These are phyloP conservation scores for Amiota mariae DNA, from an alignment of 2,888 invertebrate species.

Conservation along the genomic window DNA sequence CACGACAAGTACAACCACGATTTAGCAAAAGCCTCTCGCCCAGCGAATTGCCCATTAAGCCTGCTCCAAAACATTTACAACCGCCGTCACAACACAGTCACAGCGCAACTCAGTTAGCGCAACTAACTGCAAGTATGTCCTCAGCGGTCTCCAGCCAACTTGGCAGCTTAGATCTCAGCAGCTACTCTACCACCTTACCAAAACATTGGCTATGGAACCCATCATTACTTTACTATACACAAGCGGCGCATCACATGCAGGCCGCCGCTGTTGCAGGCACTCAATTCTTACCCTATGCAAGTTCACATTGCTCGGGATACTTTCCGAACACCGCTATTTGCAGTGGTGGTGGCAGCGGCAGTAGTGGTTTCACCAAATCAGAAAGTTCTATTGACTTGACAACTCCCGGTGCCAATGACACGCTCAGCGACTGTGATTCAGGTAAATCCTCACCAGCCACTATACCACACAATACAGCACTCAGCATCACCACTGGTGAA, in stretches of 20 bases:
- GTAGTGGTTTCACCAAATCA: conserved; percentile 66
- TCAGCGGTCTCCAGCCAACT: conserved; percentile 53
- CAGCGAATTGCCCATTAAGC: conserved; percentile 63
- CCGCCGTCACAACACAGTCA: conserved; percentile 35
- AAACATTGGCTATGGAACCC: conserved; percentile 74
- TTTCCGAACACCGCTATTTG: conserved; percentile 41
- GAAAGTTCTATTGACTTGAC: conserved; percentile 72
- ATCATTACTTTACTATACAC: conserved; percentile 71
- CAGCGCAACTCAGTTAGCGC: conserved; percentile 36
- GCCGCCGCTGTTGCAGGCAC: conserved; percentile 50
- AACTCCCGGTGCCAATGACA: conserved; percentile 62
- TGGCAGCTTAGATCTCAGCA: conserved; percentile 67
- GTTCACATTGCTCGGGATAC: conserved; percentile 54
- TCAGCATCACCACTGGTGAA: conserved; percentile 50
- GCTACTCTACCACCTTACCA: conserved; percentile 65
- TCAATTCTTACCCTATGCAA: conserved; percentile 59
- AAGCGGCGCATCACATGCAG: conserved; percentile 58
- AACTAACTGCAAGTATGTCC: conserved; percentile 45
- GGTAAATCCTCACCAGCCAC: conserved; percentile 73
- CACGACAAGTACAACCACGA: conserved; percentile 37
- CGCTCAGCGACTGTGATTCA: conserved; percentile 72
- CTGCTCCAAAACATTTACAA: conserved; percentile 66
- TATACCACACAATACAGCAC: conserved; percentile 43
- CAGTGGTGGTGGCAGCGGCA: conserved; percentile 31
- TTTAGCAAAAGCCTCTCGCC: conserved; percentile 45